Evolutionary conservation across 2,888 invertebrate species (phyloP), one percentile per base, ranked within the genome.

Genomic region (Scrobipalpa atriplicella): DNA sequence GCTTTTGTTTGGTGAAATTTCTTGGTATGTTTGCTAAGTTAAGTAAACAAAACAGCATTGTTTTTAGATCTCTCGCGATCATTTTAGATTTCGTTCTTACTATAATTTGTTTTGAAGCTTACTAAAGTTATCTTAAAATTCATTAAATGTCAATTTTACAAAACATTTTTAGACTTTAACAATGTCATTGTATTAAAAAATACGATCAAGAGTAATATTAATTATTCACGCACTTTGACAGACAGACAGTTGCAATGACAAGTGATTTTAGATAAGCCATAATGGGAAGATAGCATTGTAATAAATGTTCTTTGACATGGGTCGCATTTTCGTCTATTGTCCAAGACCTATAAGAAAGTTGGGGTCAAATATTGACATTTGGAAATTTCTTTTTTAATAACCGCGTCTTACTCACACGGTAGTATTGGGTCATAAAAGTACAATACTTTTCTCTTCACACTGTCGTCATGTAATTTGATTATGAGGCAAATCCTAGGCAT

Each of bases 1-100:
- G 39, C n/a, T 18, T 18, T 61, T 41, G 61, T 61, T 41, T 39
- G 11, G 61, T 61, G 61, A 61, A 61, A 61, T 61, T 60, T 60
- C 38, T 16, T 36, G 60, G 0, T 21, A 21, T 56, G 21, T 56
- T 56, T 56, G 13, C 13, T 21, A 29, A 19, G 11, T n/a, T 3
- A 29, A 29, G 47, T 47, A 47, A 47, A 47, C 8, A 16, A 47
- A 47, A 47, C 8, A 16, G 16, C 47, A 47, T 47, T 47, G n/a
- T n/a, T 6, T 47, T 5, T 47, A 16, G 7, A 47, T 47, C 6
- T 47, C 16, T 47, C 1, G 47, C 5, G n/a, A 47, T 47, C 6
- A n/a, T 10, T 16, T 8, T 47, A 2, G 47, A 47, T 16, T 47
- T 29, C 29, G 5, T 29, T 29, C 29, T 5, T 29, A 29, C 29